Evolutionary conservation across 2,888 invertebrate genomes (phyloP), one percentile per base, ranked within the genome.

Genomic region (Caradrina clavipalpis): DNA sequence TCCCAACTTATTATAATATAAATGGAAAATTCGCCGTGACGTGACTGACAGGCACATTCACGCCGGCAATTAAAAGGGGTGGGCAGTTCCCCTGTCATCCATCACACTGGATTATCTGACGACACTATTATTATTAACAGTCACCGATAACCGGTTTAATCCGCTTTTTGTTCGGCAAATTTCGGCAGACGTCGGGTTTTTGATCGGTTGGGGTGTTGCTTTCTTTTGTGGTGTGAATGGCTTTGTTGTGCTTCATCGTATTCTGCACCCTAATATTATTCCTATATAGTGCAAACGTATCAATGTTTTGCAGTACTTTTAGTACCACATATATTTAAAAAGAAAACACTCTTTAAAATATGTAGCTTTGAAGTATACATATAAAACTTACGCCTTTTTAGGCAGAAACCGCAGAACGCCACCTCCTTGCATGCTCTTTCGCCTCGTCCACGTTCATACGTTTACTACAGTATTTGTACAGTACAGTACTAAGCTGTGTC

Each of bases 1-100:
- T 87, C 82, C 72, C 88, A 94, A 92, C 94, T 93, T 92, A 95
- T 95, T 95, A 95, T 95, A 95, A 95, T 95, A 95, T 94, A 95
- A 94, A 95, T 95, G 90, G 95, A 92, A 94, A 94, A 90, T 88
- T 89, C 88, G 79, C 86, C 88, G 88, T 92, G 93, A 93, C 89
- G 93, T 93, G 93, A 93, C 74, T 90, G 90, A 84, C 89, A 90
- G 88, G 86, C 87, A 89, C 87, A 90, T 89, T 90, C 91, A 91
- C 89, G 90, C 89, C 73, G 91, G 90, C 95, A 95, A 95, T 95
- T 95, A 95, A 95, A 95, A 94, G 94, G 95, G 95, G 95, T 94
- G 92, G 89, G 77, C 88, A 83, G 85, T 87, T 80, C 53, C 75
- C 73, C 90, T 89, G 94, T 90, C 93, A 94, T 94, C 95, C 95